These are phyloP conservation scores for Napeogenes sylphis DNA, from an alignment of 2,888 invertebrate species.

Conservation along the genomic window DNA sequence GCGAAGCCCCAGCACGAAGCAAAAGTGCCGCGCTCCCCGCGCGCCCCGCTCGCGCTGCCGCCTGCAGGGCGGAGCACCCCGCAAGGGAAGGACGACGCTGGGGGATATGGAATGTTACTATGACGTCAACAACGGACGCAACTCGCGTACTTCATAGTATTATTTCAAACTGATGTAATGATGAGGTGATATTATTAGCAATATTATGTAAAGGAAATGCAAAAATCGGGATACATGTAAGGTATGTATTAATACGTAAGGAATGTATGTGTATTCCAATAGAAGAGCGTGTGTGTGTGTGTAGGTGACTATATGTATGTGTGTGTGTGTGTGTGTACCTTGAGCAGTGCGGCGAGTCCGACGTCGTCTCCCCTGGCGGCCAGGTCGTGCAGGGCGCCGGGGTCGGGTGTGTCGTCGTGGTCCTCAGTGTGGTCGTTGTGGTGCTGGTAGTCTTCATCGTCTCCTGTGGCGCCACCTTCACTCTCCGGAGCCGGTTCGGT, in stretches of 20 bases:
- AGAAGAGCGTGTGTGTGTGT: too few relatives aligned
- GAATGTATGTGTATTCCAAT: too few relatives aligned
- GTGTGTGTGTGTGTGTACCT: slow-evolving; percentile 54
- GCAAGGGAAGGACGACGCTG: slow-evolving; percentile 77
- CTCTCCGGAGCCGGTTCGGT: slow-evolving; percentile 44
- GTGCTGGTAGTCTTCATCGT: slow-evolving; percentile 42
- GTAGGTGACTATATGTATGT: too few relatives aligned
- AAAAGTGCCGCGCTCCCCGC: slow-evolving; percentile 84
- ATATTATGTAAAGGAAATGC: too few relatives aligned
- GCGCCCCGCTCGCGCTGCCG: slow-evolving; percentile 89
- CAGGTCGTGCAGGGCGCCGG: slow-evolving; percentile 85
- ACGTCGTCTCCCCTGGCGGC: slow-evolving; percentile 86
- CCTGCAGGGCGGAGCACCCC: slow-evolving; percentile 91
- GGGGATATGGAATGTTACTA: too few relatives aligned
- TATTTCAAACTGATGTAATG: too few relatives aligned
- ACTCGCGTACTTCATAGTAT: too few relatives aligned
- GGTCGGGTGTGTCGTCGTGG: slow-evolving; percentile 53
- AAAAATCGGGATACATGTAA: too few relatives aligned
- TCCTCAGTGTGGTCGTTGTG: slow-evolving; percentile 35
- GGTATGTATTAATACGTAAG: too few relatives aligned
- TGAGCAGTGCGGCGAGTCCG: slow-evolving; percentile 79
- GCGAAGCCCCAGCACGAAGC: slow-evolving; percentile 82
- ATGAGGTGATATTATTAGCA: too few relatives aligned
- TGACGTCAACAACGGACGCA: too few relatives aligned
- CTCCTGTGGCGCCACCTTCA: slow-evolving; percentile 45